Conservation (phyloP, 2,888 invertebrate genomes). For the Subacronicta megacephala region DNA sequence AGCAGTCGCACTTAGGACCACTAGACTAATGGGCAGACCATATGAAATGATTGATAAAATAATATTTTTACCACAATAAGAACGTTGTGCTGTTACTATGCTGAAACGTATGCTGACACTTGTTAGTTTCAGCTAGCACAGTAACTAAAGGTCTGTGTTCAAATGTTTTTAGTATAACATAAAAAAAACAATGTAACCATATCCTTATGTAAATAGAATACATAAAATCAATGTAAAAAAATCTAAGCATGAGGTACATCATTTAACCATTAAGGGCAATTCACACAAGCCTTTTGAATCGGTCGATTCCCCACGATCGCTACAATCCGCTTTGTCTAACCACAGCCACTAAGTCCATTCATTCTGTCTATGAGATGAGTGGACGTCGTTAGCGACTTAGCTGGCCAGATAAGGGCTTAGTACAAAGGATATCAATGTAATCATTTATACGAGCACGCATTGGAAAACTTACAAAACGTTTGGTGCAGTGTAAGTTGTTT, state of each 20-base stretch:
- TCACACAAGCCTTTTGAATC: constrained; percentile 71
- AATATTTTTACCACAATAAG: no score
- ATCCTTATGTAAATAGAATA: no score
- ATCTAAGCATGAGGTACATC: background rate
- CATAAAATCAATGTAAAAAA: background rate
- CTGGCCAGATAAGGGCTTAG: constrained; percentile 75
- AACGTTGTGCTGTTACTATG: no score
- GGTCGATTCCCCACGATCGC: constrained; percentile 64
- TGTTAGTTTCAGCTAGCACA: no score
- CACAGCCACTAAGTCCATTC: constrained; percentile 80
- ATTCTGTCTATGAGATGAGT: constrained; percentile 84
- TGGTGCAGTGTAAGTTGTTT: background rate
- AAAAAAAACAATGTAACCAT: no score
- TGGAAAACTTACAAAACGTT: constrained; percentile 14
- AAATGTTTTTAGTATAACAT: no score
- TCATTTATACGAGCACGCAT: constrained; percentile 70
- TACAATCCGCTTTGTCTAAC: constrained; percentile 82
- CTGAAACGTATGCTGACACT: no score
- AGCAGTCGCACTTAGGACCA: no score
- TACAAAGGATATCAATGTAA: constrained; percentile 82
- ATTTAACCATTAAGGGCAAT: constrained; percentile 58
- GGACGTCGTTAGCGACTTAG: constrained; percentile 82
- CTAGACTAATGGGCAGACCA: no score
- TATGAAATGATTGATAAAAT: no score
- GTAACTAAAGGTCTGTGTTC: no score